Percentiles rank a stretch among this genome's conserved stretches.
Evolutionary conservation across 2,113 vertebrate species (phyloP).

Genomic region (Haplotaxodon microlepis): DNA sequence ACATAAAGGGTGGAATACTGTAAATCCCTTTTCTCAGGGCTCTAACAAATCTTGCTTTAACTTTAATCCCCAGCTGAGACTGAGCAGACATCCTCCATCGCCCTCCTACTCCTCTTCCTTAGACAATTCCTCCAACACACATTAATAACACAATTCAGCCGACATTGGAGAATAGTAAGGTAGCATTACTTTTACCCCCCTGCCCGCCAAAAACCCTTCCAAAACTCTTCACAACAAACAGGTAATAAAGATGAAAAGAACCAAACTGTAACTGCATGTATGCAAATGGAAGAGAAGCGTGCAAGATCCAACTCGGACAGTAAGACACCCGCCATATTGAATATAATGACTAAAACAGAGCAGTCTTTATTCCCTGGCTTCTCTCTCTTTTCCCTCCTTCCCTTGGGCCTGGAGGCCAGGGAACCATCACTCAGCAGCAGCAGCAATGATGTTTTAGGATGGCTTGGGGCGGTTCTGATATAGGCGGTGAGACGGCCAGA

Average conservation of each 20-base stretch:
- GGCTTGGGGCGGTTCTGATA: constrained; percentile 20
- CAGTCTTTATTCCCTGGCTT: background rate
- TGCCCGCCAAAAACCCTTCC: background rate
- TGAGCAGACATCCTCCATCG: constrained; percentile 1
- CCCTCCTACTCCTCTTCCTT: background rate
- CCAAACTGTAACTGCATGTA: background rate
- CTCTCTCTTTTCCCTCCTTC: background rate
- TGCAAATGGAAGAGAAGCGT: background rate
- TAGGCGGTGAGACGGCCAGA: background rate
- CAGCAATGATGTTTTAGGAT: constrained; percentile 30
- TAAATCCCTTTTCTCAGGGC: constrained; percentile 51
- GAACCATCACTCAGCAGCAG: constrained; percentile 42
- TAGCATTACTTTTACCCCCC: background rate
- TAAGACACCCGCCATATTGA: background rate
- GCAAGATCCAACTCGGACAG: background rate
- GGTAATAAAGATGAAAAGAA: background rate
- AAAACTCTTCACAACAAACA: background rate
- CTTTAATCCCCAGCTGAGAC: constrained; percentile 49
- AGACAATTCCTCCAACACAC: background rate
- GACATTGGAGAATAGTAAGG: background rate
- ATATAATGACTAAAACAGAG: constrained; percentile 56
- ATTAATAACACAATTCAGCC: background rate
- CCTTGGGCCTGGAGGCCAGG: background rate
- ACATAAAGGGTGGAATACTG: constrained; percentile 43
- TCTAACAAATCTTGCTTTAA: constrained; percentile 38